Evolutionary conservation across 2,113 vertebrate genomes (phyloP), one percentile per base, ranked within the genome.

Genomic region (Coptodon bakossiorum): DNA sequence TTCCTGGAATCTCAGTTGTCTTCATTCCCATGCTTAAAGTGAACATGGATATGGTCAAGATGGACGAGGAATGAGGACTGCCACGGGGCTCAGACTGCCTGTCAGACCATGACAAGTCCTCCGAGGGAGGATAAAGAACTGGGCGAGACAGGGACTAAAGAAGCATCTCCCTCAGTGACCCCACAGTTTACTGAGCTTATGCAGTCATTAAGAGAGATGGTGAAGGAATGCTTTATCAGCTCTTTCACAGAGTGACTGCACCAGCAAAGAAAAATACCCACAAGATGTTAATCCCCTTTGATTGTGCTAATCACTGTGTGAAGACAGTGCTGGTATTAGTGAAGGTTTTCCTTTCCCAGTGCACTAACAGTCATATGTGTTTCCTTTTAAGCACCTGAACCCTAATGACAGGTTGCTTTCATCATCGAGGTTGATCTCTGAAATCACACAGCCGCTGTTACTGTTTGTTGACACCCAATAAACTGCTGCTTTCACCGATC

Each of bases 51-150:
- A n/a, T 81, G 83, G 88, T 86, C 86, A 89, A 83, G 90, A 89
- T 54, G 90, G 36, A 66, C 19, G 61, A 91, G 85, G 85, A 91
- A 84, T 91, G 78, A 91, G 54, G 81, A 86, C 5, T 29, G 82
- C 89, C 93, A 90, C 78, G 24, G 88, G 89, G 87, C 88, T 88
- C 89, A 93, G 92, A 90, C 91, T 68, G 89, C 71, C 73, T 92
- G 83, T 92, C 93, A 95, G 88, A 92, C 89, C 84, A 83, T 92
- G 90, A 92, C 92, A 93, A 87, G 79, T 85, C 63, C 82, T 91
- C 86, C 2, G 7, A 89, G 85, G 82, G 45, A 80, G 90, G 84
- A 93, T 91, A 85, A 93, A 94, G 87, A 87, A 86, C 76, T 34
- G 61, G 79, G 84, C 61, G 43, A 89, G 84, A 91, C 80, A 81